These are phyloP conservation scores for Pelmatolapia mariae DNA, from an alignment of 2,113 vertebrate genomes.

Conservation along the genomic window DNA sequence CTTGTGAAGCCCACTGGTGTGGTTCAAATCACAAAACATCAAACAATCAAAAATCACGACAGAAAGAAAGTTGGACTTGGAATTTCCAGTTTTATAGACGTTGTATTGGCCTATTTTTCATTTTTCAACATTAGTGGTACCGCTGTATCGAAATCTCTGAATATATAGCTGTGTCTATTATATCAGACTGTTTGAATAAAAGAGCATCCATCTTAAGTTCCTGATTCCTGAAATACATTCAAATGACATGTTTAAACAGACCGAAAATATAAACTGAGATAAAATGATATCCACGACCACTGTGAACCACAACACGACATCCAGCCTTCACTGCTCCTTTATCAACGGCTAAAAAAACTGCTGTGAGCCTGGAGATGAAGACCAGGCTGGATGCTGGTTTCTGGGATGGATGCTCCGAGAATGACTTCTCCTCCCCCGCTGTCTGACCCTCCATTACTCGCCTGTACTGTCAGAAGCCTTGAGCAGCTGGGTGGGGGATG, in stretches of 20 bases:
- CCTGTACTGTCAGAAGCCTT: not conserved
- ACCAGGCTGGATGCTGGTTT: not conserved
- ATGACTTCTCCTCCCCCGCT: not conserved
- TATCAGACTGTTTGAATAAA: not conserved
- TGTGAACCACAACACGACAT: not conserved
- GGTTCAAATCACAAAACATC: not conserved
- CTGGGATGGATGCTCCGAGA: not conserved
- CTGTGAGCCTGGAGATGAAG: not conserved
- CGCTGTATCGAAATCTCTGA: not conserved
- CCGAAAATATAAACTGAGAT: not conserved
- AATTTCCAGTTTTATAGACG: rapidly evolving
- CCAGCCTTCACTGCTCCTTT: not conserved
- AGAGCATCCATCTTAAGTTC: not conserved
- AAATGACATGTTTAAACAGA: not conserved
- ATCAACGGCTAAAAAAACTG: not conserved
- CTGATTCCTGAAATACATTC: rapidly evolving
- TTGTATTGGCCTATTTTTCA: not conserved
- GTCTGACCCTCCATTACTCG: not conserved
- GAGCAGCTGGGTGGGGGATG: not conserved
- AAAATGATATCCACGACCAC: rapidly evolving
- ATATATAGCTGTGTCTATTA: not conserved
- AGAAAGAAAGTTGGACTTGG: not conserved
- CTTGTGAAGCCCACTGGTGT: not conserved
- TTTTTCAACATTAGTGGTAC: not conserved
- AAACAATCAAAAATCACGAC: not conserved